phyloP scores from a whole-genome alignment of 2,888 invertebrate genomes.

The Drosophila nr. perissopoda region DNA sequence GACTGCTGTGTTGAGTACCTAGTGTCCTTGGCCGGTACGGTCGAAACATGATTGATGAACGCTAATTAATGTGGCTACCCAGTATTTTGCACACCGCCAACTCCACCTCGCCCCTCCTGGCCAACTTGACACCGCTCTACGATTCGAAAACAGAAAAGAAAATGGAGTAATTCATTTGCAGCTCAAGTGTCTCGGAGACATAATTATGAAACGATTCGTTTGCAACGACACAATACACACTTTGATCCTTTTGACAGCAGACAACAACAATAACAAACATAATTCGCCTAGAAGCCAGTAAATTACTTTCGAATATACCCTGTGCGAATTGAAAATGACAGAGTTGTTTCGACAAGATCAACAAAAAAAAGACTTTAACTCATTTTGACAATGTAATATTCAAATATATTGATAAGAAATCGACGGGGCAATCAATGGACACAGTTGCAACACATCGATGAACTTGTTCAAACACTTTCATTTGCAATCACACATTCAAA shows the following conservation, averaged over 20 bases:
- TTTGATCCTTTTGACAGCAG: slow-evolving; percentile 16
- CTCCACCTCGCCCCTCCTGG: background rate
- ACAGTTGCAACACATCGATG: background rate
- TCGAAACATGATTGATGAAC: slow-evolving; percentile 77
- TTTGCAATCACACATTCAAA: background rate
- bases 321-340: background rate
- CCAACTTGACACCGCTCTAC: background rate
- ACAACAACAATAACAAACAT: background rate
- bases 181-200: slow-evolving; percentile 59
- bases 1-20: slow-evolving; percentile 38
- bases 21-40: slow-evolving; percentile 55
- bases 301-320: slow-evolving; percentile 6
- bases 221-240: background rate
- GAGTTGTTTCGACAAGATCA: background rate
- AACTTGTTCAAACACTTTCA: background rate
- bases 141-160: slow-evolving; percentile 35
- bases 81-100: slow-evolving; percentile 7
- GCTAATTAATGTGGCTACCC: slow-evolving; percentile 73
- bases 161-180: slow-evolving; percentile 72
- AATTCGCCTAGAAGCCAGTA: background rate
- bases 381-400: background rate
- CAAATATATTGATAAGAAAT: background rate
- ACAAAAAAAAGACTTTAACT: background rate
- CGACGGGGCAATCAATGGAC: background rate
- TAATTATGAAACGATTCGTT: slow-evolving; percentile 60